Conservation (phyloP, 2,797 vertebrate genomes). For the Adrianichthys oophorus region DNA sequence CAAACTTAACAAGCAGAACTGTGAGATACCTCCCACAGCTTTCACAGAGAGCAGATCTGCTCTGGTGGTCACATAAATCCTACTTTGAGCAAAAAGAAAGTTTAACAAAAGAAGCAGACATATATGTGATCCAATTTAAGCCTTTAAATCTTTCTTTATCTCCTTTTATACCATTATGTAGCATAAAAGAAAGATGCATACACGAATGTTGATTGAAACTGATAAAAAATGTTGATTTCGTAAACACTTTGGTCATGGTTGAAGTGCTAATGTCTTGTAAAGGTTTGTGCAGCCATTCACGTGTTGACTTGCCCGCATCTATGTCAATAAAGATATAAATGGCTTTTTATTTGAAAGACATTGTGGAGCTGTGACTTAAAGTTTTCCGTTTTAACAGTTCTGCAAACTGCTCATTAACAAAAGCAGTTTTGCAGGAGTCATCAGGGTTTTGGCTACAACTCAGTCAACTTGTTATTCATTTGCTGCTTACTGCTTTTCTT, state of each 20-base stretch:
- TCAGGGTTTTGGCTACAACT: slow-evolving; percentile 3
- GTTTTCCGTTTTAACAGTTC: slow-evolving; percentile 8
- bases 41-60: slow-evolving; percentile 14
- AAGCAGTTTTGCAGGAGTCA: slow-evolving; percentile 17
- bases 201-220: slow-evolving; percentile 57
- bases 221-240: slow-evolving; percentile 49
- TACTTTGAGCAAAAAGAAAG: slow-evolving; percentile 3
- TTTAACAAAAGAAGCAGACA: slow-evolving; percentile 11
- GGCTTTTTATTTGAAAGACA: neutral
- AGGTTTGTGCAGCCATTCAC: slow-evolving; percentile 5
- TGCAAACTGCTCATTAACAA: slow-evolving; percentile 10
- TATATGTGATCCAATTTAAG: slow-evolving; percentile 53
- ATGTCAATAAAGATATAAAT: neutral
- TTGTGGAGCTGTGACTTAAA: neutral
- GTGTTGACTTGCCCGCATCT: slow-evolving; percentile 11
- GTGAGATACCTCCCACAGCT: slow-evolving; percentile 10
- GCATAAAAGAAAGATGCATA: slow-evolving; percentile 41
- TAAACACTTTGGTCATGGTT: slow-evolving; percentile 13
- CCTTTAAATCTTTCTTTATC: slow-evolving; percentile 41
- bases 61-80: slow-evolving; percentile 32
- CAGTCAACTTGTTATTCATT: slow-evolving; percentile 2
- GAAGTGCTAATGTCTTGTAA: slow-evolving; percentile 4
- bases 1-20: slow-evolving; percentile 2
- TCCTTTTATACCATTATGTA: slow-evolving; percentile 49
- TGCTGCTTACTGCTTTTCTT: slow-evolving; percentile 7